These are phyloP conservation scores for Chouioia cunea DNA, from an alignment of 2,888 invertebrate genomes.

Conservation along the genomic window DNA sequence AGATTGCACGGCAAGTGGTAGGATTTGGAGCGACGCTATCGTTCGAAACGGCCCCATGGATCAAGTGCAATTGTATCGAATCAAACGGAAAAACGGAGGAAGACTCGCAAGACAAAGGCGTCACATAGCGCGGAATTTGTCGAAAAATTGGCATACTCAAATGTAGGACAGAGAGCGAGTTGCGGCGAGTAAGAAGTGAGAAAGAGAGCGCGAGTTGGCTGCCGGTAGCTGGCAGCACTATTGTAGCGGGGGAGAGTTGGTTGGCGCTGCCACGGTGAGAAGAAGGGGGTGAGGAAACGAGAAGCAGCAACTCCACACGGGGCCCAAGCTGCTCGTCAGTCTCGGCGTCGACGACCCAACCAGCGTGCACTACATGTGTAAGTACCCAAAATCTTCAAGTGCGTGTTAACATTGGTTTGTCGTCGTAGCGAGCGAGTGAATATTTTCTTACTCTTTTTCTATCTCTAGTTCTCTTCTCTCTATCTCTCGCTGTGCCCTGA, in stretches of 20 bases:
- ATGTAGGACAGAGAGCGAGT: background rate
- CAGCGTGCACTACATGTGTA: constrained; percentile 12
- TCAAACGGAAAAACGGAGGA: too few species aligned
- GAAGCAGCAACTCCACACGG: constrained; percentile 12
- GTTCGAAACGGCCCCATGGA: too few species aligned
- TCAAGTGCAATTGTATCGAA: too few species aligned
- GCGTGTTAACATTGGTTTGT: too few species aligned
- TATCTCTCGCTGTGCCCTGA: too few species aligned
- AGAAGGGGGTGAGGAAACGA: constrained; percentile 18
- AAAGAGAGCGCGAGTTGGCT: background rate
- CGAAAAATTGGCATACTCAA: background rate
- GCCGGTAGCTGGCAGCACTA: constrained; percentile 57
- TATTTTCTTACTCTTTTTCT: background rate
- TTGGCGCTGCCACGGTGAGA: background rate
- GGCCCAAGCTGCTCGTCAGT: constrained; percentile 5
- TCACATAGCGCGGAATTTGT: background rate
- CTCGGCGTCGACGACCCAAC: constrained; percentile 1
- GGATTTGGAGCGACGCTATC: too few species aligned
- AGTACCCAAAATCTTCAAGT: constrained; percentile 9
- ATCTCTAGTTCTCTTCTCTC: background rate
- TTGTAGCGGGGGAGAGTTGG: constrained; percentile 29
- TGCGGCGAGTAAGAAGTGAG: too few species aligned
- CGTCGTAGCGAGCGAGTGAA: background rate
- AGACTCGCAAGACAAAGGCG: background rate
- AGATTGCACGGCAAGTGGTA: too few species aligned